phyloP scores from a whole-genome alignment of 2,888 invertebrate species.

The Mythimna vitellina region DNA sequence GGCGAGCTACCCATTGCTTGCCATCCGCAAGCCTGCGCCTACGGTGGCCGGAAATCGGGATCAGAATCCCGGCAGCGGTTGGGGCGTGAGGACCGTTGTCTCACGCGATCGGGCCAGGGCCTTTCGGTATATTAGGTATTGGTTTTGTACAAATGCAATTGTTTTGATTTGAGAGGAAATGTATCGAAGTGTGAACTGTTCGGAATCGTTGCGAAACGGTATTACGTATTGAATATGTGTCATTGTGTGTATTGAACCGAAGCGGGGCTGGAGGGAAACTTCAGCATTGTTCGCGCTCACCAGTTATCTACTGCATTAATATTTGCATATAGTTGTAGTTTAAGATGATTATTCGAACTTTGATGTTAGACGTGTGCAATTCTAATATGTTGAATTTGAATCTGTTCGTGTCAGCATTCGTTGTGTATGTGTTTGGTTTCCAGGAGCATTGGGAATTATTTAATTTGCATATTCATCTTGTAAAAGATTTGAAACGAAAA shows the following conservation, averaged over 20 bases:
- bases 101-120: too few species aligned
- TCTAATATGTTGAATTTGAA: conserved; percentile 3
- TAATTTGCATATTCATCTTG: too few species aligned
- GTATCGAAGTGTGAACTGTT: conserved; percentile 18
- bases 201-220: conserved; percentile 21
- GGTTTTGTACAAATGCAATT: not conserved
- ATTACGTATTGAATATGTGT: conserved; percentile 31
- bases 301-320: conserved; percentile 34
- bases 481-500: not conserved
- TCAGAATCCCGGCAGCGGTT: too few species aligned
- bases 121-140: too few species aligned
- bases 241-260: conserved; percentile 30
- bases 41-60: too few species aligned
- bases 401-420: not conserved
- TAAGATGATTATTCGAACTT: conserved; percentile 32
- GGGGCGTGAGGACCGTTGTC: too few species aligned
- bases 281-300: conserved; percentile 24
- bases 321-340: conserved; percentile 48
- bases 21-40: too few species aligned
- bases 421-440: not conserved
- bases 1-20: too few species aligned
- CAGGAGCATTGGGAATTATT: not conserved
- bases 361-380: conserved; percentile 8
- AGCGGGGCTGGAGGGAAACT: conserved; percentile 17
- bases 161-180: conserved; percentile 8